Evolutionary conservation across 2,797 vertebrate genomes (phyloP), one percentile per base, ranked within the genome.

Genomic region (Syndactyla subalaris): DNA sequence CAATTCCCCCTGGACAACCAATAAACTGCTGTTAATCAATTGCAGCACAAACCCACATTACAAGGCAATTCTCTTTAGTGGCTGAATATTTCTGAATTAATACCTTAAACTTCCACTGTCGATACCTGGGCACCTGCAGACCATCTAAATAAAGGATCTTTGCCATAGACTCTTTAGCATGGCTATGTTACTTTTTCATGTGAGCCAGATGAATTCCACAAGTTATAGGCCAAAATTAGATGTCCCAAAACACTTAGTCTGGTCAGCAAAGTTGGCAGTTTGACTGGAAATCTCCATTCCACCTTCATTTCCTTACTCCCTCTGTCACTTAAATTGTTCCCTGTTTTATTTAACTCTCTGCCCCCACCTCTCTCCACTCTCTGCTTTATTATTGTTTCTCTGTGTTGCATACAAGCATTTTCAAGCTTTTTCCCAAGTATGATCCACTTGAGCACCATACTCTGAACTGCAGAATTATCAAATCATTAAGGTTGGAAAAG

Each of bases 341-440:
- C 0, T 0, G 0, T 10, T 0, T 10, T 20, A 9, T 27, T 36
- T 36, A 21, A 8, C 1, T 3, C 10, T 12, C 8, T n/a, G 9
- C 1, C 3, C 13, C 9, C 3, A 13, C 0, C 5, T 9, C 4
- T 8, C 14, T 0, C 36, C 3, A 32, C 75, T 68, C 21, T 61
- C 20, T 82, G 8, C 8, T 82, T 70, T 24, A 7, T 41, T 70
- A 45, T 38, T 72, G 1, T 18, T 77, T 49, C 10, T 29, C 16
- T 58, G 17, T 29, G 26, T 10, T 66, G 23, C 12, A 46, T 7
- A 52, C 9, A 71, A 71, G 29, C 2, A 22, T 52, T 80, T 73
- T 71, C 11, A 65, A 38, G 20, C 43, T 10, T 45, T 45, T 45
- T 45, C 20, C 9, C 59, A 10, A 20, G 2, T 24, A 22, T 8